Base-by-base conservation (phyloP, 2,888 invertebrate genomes). In the Athalia rosae region DNA sequence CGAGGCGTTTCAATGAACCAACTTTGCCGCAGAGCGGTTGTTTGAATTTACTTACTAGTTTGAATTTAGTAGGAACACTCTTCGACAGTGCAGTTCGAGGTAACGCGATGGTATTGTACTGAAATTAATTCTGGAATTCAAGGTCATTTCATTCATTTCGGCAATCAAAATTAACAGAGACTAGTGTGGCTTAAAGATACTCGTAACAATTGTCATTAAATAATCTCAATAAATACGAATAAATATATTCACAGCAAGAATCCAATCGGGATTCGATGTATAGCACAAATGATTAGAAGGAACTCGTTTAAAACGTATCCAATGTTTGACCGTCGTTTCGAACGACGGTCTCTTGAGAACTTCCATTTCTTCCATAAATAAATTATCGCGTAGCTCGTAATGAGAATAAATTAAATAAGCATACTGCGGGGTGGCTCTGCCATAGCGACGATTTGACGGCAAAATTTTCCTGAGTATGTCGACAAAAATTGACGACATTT, bases 161-260 rank as follows among this genome's bases (percentile, higher is more conserved):
- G 62, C 28, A 43, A 62, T 4, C 11, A 9, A 62, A 6, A 7
- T 47, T 13, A 48, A 76, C 48, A 47, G 13, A 28, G 28, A 28
- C 28, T 28, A 45, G 4, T 7, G 11, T 41, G 4, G 7, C 59
- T 45, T 62, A 48, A 47, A 15, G 64, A 43, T 50, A 63, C 47
- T 43, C 41, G 61, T 62, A 61, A 62, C 69, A 71, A 58, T 63
- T 13, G 15, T 53, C 13, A 56, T 77, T 15, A 67, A 58, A 43
- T 69, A 58, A 67, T 59, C 48, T 47, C 47, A 50, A 63, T 45
- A 64, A 43, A 76, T 28, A 76, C 15, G 6, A 66, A 47, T 11
- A 56, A 47, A 66, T 43, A 53, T 48, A 48, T 69, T 50, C 58
- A 73, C 43, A 56, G 58, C 15, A 13, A 47, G 4, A 71, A 58